Evolutionary conservation across 2,797 vertebrate genomes (phyloP), one percentile per base, ranked within the genome.

Genomic region (Anguilla obscura): DNA sequence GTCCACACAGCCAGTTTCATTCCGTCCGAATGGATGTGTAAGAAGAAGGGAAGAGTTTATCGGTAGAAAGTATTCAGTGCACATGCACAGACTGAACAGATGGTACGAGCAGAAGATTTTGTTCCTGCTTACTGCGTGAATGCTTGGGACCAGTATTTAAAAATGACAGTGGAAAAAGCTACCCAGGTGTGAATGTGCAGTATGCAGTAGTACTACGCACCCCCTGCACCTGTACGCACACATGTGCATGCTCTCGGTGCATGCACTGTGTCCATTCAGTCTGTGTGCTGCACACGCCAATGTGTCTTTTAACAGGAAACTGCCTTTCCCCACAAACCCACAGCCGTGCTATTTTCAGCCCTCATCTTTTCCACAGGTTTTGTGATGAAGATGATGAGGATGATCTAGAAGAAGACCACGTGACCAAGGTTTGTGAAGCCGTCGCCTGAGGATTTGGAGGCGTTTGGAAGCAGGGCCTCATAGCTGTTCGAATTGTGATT

Each of bases 371-470:
- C 88, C 69, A 69, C 92, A 99, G 98, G 88, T 90, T 95, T 84
- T 91, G 91, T n/a, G 92, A 91, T 9, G 95, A 95, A 0, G 96
- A 97, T 0, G 96, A 97, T 0, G 94, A 97, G 0, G 96, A 97
- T 12, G 97, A 98, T 89, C 92, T 98, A 83, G 97, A 97, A 74
- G 99, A 99, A 90, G 98, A 99, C 12, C 98, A 99, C 0, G 95
- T 98, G 33, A 97, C 96, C 18, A 99, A 99, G 97, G 98, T 97
- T 66, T 60, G 58, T 79, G 85, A 30, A 2, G 45, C 83, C 14
- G 40, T 45, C 45, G 40, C 5, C 60, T 3, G 88, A 50, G 27
- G 83, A 2, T 85, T 16, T 40, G 36, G 74, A 30, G 66, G 48
- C 21, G 63, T 54, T 86, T 69, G 45, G 1, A 14, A 87, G 76